Evolutionary conservation across 2,113 vertebrate genomes (phyloP).

Genomic region (Hippoglossus stenolepis): DNA sequence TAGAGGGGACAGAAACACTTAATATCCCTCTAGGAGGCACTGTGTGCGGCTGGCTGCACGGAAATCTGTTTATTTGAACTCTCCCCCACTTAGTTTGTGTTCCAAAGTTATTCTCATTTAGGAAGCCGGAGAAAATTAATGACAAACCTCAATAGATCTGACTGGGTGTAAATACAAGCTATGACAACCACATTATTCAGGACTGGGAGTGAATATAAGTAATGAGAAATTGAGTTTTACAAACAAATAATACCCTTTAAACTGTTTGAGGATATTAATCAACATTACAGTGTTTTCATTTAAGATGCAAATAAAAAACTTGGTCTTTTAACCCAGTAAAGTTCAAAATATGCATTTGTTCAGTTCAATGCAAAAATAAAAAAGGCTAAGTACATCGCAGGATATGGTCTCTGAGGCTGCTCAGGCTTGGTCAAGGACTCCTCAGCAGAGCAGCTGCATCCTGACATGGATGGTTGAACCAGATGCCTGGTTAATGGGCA

Average conservation of each 20-base stretch:
- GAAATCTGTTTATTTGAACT: constrained; percentile 76
- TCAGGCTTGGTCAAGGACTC: constrained; percentile 6
- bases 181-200: constrained; percentile 45
- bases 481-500: background rate
- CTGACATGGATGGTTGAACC: background rate
- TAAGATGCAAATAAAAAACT: background rate
- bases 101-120: constrained; percentile 65
- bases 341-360: constrained; percentile 1
- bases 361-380: background rate
- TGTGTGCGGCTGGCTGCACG: constrained; percentile 50
- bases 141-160: constrained; percentile 52
- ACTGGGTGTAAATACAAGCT: constrained; percentile 64
- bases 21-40: constrained; percentile 66
- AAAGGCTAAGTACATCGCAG: no score
- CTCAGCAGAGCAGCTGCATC: background rate
- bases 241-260: constrained; percentile 46
- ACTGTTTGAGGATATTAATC: constrained; percentile 27
- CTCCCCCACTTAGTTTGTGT: constrained; percentile 59
- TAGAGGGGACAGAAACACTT: constrained; percentile 76
- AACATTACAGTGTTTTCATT: background rate
- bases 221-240: constrained; percentile 40
- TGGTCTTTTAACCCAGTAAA: background rate
- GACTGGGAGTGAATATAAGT: constrained; percentile 31
- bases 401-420: background rate
- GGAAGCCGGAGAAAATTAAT: constrained; percentile 63